Evolutionary conservation across 92 coral and sea anemone species (phyloP).

Genomic region (Porites lobata): DNA sequence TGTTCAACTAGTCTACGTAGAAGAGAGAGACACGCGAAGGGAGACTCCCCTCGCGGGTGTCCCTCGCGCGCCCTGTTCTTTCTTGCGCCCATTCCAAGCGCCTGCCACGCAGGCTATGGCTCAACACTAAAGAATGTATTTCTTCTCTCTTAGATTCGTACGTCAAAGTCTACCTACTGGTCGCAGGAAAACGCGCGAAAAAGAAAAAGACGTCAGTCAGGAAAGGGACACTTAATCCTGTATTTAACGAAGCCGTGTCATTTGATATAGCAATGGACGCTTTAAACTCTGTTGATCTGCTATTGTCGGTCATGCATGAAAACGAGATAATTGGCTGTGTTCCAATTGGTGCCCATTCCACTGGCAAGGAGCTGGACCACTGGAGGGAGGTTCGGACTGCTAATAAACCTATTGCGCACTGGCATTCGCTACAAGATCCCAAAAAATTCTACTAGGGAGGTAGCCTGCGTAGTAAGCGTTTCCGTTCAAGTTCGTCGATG

Average conservation of each 20-base stretch:
- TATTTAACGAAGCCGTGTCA: constrained; percentile 92
- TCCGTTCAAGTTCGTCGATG: too few relatives aligned
- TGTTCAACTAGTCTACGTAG: too few relatives aligned
- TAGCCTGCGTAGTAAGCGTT: background rate
- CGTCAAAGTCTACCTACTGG: constrained; percentile 85
- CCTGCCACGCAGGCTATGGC: background rate
- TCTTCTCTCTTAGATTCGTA: constrained; percentile 76
- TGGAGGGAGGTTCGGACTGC: constrained; percentile 88
- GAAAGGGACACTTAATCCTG: constrained; percentile 88
- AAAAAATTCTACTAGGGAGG: constrained; percentile 74
- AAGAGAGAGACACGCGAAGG: too few relatives aligned
- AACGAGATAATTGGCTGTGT: constrained; percentile 91
- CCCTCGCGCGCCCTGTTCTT: too few relatives aligned
- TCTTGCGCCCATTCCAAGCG: too few relatives aligned
- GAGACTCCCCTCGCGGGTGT: too few relatives aligned
- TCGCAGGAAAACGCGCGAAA: constrained; percentile 83
- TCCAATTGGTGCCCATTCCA: constrained; percentile 85
- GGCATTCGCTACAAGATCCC: constrained; percentile 91
- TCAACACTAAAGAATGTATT: background rate
- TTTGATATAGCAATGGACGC: constrained; percentile 85
- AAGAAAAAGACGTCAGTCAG: constrained; percentile 92
- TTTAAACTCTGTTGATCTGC: constrained; percentile 78
- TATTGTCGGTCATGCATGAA: constrained; percentile 94
- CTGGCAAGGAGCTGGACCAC: constrained; percentile 77
- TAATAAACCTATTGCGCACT: constrained; percentile 87